phyloP scores from a whole-genome alignment of 2,113 vertebrate genomes.

The Thunnus maccoyii region DNA sequence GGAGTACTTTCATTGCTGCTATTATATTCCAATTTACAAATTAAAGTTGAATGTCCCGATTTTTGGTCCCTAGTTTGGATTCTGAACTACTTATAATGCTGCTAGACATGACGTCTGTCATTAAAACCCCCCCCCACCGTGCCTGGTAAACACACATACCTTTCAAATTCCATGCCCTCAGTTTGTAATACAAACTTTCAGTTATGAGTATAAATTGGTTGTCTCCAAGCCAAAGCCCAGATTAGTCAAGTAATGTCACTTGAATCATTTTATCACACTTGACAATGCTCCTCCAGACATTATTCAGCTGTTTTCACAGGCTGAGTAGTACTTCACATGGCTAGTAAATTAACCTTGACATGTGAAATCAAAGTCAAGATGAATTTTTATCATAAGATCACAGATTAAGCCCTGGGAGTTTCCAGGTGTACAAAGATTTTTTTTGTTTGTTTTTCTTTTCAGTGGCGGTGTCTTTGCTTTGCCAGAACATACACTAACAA shows the following conservation, averaged over 20 bases:
- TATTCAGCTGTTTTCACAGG: not conserved
- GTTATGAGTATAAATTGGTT: not conserved
- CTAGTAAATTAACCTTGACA: not conserved
- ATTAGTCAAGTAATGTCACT: constrained; percentile 12
- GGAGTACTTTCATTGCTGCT: no score
- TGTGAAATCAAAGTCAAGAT: not conserved
- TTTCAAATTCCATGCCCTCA: no score
- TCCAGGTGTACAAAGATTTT: not conserved
- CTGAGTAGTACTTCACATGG: not conserved
- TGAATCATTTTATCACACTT: constrained; percentile 18
- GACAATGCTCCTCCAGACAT: not conserved
- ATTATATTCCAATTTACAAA: no score
- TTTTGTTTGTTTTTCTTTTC: not conserved
- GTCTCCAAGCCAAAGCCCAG: constrained; percentile 2
- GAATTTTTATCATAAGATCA: not conserved
- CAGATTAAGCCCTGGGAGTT: not conserved
- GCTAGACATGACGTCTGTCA: no score
- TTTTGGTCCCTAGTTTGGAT: no score
- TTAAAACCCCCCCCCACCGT: no score
- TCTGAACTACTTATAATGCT: no score
- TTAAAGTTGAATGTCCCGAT: no score
- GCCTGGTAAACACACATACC: no score
- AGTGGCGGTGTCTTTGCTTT: not conserved
- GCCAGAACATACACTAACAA: not conserved
- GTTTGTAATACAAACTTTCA: not conserved